Evolutionary conservation across 2,113 vertebrate species (phyloP).

Genomic region (Drymodes brunneopygia): DNA sequence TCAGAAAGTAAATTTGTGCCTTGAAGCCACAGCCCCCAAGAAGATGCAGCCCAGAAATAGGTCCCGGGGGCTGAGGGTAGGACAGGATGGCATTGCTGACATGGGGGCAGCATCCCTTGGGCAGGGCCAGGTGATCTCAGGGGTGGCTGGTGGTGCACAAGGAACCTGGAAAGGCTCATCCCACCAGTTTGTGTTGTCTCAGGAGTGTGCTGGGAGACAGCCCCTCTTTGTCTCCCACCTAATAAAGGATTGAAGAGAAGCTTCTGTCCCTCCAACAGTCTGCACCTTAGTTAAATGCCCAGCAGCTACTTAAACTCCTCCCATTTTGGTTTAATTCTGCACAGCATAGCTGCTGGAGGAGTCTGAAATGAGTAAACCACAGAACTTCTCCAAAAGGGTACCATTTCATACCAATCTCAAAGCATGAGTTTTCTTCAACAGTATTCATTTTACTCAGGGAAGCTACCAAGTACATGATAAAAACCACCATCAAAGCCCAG

Average conservation of each 20-base stretch:
- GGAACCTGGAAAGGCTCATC: background rate
- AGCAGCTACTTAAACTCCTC: background rate
- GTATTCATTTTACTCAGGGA: background rate
- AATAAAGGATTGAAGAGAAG: background rate
- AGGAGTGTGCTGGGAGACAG: background rate
- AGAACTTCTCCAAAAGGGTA: background rate
- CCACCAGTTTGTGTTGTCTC: background rate
- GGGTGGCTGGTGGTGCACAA: background rate
- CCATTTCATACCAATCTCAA: background rate
- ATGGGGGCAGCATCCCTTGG: background rate
- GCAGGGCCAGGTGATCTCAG: rapidly evolving
- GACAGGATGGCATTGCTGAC: background rate
- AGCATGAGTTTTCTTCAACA: background rate
- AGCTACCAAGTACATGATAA: background rate
- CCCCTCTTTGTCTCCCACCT: background rate
- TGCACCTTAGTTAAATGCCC: background rate
- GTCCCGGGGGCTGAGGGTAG: background rate
- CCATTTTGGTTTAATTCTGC: background rate
- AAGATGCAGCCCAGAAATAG: background rate
- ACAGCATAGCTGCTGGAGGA: background rate
- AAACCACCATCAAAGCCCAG: background rate
- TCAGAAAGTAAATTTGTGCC: background rate
- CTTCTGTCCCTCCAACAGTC: background rate
- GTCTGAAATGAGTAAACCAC: background rate
- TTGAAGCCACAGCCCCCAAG: background rate